Evolutionary conservation across 64 coral and sea anemone genomes (phyloP).

Genomic region (Actinia tenebrosa): DNA sequence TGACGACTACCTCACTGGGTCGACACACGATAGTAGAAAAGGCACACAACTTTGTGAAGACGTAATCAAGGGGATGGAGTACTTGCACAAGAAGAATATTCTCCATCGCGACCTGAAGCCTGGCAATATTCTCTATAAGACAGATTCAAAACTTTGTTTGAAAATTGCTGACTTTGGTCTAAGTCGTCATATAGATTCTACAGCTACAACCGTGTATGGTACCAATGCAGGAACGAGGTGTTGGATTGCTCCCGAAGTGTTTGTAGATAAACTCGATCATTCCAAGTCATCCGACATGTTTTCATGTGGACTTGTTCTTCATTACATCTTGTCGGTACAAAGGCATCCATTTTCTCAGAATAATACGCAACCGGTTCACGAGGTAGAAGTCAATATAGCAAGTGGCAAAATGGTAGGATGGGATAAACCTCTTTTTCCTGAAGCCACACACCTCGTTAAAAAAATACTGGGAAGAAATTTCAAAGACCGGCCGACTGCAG

Average conservation of each 20-base stretch:
- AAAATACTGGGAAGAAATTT: background rate
- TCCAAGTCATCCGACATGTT: no score
- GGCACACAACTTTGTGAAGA: background rate
- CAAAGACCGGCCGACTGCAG: background rate
- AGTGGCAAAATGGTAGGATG: background rate
- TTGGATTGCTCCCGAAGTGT: no score
- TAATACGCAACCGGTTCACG: background rate
- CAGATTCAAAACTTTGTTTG: no score
- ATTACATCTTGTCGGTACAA: background rate
- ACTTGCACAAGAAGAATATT: slow-evolving; percentile 27
- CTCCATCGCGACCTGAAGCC: slow-evolving; percentile 1
- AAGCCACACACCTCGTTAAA: background rate
- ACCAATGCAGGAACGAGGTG: no score
- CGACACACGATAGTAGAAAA: background rate
- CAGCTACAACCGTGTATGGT: no score
- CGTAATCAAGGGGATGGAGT: slow-evolving; percentile 18
- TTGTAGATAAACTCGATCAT: no score
- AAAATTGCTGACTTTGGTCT: no score
- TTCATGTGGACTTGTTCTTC: background rate
- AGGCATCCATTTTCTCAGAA: background rate
- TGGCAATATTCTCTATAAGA: no score
- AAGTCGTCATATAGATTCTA: no score
- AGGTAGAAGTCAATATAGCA: background rate
- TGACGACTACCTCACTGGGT: background rate
- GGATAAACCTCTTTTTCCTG: background rate